Percentiles rank a stretch among this genome's conserved stretches.
These are phyloP conservation scores for Drosophila nigrodunni DNA, from an alignment of 1,140 invertebrate genomes.

Conservation along the genomic window DNA sequence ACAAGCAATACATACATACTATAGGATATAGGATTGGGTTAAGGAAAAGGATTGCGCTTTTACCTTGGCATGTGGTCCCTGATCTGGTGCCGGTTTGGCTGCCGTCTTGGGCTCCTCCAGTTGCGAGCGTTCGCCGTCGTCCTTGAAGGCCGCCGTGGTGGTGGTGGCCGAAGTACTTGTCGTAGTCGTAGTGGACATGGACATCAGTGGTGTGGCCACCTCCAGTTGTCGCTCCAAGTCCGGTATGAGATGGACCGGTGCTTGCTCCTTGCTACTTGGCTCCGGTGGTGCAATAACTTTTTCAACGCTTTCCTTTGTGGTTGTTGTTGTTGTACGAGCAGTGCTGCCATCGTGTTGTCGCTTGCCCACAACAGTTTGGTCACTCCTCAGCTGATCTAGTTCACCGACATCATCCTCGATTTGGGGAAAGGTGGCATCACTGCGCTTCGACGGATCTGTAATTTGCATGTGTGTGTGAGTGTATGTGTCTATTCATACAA, in stretches of 20 bases:
- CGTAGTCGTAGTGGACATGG: constrained; percentile 70
- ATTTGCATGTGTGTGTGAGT: no score
- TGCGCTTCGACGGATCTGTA: constrained; percentile 56
- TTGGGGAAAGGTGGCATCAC: constrained; percentile 53
- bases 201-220: constrained; percentile 71
- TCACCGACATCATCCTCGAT: constrained; percentile 80
- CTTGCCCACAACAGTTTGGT: constrained; percentile 45
- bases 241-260: constrained; percentile 56
- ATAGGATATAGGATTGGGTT: constrained; percentile 14
- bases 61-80: constrained; percentile 60
- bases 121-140: constrained; percentile 64
- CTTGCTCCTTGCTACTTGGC: constrained; percentile 25
- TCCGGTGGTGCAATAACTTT: constrained; percentile 43
- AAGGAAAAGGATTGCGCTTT: constrained; percentile 28
- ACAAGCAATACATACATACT: constrained; percentile 56
- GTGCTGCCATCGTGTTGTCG: constrained; percentile 67
- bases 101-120: constrained; percentile 67
- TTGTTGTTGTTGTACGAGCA: constrained; percentile 63
- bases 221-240: constrained; percentile 76
- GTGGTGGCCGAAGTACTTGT: constrained; percentile 73
- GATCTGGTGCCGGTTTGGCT: constrained; percentile 41
- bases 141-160: constrained; percentile 65
- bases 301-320: constrained; percentile 70
- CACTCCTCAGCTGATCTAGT: constrained; percentile 69
- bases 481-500: background rate